These are phyloP conservation scores for Pristiophorus japonicus DNA, from an alignment of 2,113 vertebrate species.

Conservation along the genomic window DNA sequence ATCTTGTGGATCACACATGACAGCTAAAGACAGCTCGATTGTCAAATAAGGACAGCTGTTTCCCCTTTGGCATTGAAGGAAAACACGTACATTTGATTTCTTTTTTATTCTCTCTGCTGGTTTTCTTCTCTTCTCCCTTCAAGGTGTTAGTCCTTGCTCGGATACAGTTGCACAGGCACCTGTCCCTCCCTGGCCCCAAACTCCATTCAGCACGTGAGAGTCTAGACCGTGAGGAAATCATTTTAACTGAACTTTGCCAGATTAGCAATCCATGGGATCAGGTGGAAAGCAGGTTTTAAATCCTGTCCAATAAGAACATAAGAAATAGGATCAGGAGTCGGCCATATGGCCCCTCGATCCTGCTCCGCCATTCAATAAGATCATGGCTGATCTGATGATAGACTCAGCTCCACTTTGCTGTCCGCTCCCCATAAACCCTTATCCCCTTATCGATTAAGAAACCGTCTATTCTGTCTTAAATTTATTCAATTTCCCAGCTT, in stretches of 20 bases:
- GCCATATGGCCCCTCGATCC: too few relatives aligned
- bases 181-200: neutral
- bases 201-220: neutral
- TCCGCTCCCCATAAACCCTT: too few relatives aligned
- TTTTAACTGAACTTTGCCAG: neutral
- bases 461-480: too few relatives aligned
- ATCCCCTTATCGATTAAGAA: too few relatives aligned
- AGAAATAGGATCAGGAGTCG: too few relatives aligned
- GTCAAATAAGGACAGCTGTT: neutral
- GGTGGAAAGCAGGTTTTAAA: neutral
- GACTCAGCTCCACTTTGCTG: too few relatives aligned
- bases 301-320: neutral
- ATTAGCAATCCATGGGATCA: neutral
- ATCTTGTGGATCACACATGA: neutral
- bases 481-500: too few relatives aligned
- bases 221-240: neutral
- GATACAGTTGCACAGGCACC: neutral
- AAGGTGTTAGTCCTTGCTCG: neutral
- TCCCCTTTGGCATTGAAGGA: neutral
- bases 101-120: neutral
- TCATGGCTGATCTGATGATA: too few relatives aligned
- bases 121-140: neutral
- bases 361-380: too few relatives aligned
- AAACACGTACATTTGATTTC: neutral
- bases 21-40: neutral